Conservation (phyloP, 2,888 invertebrate genomes). For the Drosophila sordidula region DNA sequence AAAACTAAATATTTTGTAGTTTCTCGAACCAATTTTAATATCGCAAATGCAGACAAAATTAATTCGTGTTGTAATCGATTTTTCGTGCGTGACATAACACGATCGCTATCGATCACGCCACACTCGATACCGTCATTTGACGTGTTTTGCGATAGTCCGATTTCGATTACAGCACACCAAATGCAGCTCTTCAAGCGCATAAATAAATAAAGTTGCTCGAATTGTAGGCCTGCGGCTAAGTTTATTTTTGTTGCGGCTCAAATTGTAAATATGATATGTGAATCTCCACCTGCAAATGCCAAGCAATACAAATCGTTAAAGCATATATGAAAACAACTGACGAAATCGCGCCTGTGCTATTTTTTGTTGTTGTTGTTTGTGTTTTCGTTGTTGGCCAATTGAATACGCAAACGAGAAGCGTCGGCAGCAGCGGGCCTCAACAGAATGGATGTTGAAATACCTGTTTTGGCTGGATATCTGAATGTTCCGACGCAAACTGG, state of each 20-base stretch:
- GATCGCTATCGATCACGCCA: slow-evolving; percentile 26
- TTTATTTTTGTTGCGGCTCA: slow-evolving; percentile 56
- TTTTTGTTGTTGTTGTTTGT: neutral
- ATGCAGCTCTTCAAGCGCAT: slow-evolving; percentile 65
- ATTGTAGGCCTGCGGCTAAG: slow-evolving; percentile 51
- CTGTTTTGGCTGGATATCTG: slow-evolving; percentile 91
- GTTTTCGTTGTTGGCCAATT: slow-evolving; percentile 25
- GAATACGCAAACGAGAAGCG: slow-evolving; percentile 42
- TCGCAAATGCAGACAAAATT: neutral
- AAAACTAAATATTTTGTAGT: too few relatives aligned
- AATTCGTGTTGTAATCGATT: slow-evolving; percentile 6
- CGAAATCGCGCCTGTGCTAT: slow-evolving; percentile 27
- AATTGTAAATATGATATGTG: slow-evolving; percentile 69
- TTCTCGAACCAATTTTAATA: neutral
- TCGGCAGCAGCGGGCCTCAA: slow-evolving; percentile 63
- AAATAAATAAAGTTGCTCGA: slow-evolving; percentile 69
- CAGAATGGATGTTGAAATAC: slow-evolving; percentile 90
- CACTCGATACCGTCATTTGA: slow-evolving; percentile 11
- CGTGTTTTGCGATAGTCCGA: slow-evolving; percentile 17
- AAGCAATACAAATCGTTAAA: slow-evolving; percentile 23
- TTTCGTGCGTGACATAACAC: too few relatives aligned
- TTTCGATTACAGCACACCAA: slow-evolving; percentile 33
- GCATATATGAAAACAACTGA: slow-evolving; percentile 41
- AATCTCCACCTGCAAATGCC: slow-evolving; percentile 44
- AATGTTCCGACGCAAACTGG: slow-evolving; percentile 91